Evolutionary conservation across 1,140 invertebrate species (phyloP).

Genomic region (Drosophila rhopaloa): DNA sequence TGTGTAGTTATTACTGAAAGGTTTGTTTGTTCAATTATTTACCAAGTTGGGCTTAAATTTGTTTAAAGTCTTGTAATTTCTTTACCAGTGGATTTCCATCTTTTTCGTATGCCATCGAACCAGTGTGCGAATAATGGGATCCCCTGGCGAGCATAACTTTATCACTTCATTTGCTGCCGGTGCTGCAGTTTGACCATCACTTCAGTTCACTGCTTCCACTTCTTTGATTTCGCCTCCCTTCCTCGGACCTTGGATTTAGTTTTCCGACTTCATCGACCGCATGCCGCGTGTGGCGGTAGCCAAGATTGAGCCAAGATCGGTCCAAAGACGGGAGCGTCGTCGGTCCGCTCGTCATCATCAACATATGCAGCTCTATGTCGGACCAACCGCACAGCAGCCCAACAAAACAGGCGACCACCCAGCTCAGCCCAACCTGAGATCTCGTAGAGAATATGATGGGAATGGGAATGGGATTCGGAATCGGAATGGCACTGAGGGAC

Average conservation of each 20-base stretch:
- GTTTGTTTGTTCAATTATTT: no score
- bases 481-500: slow-evolving; percentile 45
- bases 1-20: no score
- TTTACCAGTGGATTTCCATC: not conserved
- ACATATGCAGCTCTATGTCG: slow-evolving; percentile 72
- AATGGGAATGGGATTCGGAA: slow-evolving; percentile 5
- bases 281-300: slow-evolving; percentile 79
- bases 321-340: slow-evolving; percentile 13
- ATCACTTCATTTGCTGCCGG: slow-evolving; percentile 79
- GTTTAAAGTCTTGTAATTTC: no score
- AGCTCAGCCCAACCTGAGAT: slow-evolving; percentile 39
- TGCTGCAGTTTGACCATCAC: slow-evolving; percentile 76
- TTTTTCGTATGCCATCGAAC: not conserved
- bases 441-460: slow-evolving; percentile 21
- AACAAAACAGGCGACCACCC: slow-evolving; percentile 75
- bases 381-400: slow-evolving; percentile 79
- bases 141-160: slow-evolving; percentile 77
- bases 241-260: not conserved
- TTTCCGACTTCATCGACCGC: slow-evolving; percentile 50
- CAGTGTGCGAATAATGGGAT: slow-evolving; percentile 41
- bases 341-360: slow-evolving; percentile 66
- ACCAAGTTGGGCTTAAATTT: no score
- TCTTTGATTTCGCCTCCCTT: slow-evolving; percentile 58
- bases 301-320: slow-evolving; percentile 50
- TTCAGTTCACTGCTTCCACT: slow-evolving; percentile 63